These are phyloP conservation scores for Hucho hucho DNA, from an alignment of 2,113 vertebrate genomes.

Conservation along the genomic window DNA sequence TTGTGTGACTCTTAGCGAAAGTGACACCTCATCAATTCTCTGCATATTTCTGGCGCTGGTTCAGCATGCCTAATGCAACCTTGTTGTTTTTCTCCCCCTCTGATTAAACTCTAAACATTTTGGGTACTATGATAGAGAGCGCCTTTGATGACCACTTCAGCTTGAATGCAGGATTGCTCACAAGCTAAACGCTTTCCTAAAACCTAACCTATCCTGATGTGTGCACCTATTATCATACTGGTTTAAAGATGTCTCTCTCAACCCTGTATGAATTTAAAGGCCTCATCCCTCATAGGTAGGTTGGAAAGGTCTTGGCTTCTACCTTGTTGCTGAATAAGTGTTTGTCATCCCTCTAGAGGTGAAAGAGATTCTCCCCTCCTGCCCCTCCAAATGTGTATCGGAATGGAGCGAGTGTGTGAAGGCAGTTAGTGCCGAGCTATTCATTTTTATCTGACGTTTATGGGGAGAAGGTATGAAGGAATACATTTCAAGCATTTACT, in stretches of 20 bases:
- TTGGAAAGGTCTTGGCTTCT: neutral
- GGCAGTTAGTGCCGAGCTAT: constrained; percentile 59
- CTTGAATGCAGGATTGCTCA: constrained; percentile 6
- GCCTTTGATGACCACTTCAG: constrained; percentile 39
- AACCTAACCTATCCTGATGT: neutral
- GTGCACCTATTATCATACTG: neutral
- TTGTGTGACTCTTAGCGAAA: constrained; percentile 75
- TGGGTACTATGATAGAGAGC: constrained; percentile 23
- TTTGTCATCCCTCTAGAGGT: constrained; percentile 34
- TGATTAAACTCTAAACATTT: constrained; percentile 41
- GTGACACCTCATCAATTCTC: constrained; percentile 78
- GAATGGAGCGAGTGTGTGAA: constrained; percentile 29
- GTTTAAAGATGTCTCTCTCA: neutral
- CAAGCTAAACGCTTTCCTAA: no score
- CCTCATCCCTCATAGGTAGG: neutral
- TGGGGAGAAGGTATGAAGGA: constrained; percentile 60
- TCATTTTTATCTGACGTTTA: constrained; percentile 58
- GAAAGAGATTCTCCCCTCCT: constrained; percentile 35
- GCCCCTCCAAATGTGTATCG: constrained; percentile 44
- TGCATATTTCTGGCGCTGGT: constrained; percentile 68
- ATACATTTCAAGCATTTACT: constrained; percentile 74
- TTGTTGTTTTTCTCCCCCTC: constrained; percentile 46
- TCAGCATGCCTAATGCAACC: constrained; percentile 67
- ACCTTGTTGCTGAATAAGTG: neutral
- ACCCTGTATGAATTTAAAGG: neutral